phyloP scores from a whole-genome alignment of 2,797 vertebrate species.

The Rhinichthys osculus region DNA sequence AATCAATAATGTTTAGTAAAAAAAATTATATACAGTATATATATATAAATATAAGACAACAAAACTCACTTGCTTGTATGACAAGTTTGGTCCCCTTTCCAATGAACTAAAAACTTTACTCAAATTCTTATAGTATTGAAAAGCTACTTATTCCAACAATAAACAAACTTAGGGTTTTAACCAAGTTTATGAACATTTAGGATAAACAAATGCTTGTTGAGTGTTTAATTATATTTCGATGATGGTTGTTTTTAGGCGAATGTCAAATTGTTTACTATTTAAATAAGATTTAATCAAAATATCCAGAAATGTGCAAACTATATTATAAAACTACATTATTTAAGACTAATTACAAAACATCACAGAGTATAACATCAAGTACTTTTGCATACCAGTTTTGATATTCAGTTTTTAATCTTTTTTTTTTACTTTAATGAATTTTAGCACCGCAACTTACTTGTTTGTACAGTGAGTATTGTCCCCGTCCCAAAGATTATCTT shows the following conservation, averaged over 20 bases:
- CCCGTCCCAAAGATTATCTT: constrained; percentile 33
- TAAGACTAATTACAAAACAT: too few relatives aligned
- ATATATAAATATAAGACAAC: neutral
- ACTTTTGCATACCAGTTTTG: neutral
- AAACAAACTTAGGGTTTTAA: neutral
- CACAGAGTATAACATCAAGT: neutral
- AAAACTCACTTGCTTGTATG: neutral
- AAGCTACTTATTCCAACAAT: neutral
- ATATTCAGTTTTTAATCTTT: too few relatives aligned
- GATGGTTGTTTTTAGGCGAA: neutral
- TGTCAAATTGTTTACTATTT: neutral
- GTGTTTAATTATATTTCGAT: neutral
- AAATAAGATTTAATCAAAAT: neutral
- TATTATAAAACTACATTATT: neutral
- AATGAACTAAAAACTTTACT: neutral
- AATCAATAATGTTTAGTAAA: neutral
- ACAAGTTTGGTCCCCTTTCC: neutral
- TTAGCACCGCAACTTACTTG: constrained; percentile 1
- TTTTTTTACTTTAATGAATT: neutral
- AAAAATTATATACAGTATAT: too few relatives aligned
- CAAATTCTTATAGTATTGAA: too few relatives aligned
- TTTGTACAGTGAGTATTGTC: constrained; percentile 8
- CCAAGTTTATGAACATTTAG: neutral
- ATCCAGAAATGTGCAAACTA: neutral
- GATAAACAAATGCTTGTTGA: neutral